Percentiles rank a stretch among this genome's conserved stretches.
Evolutionary conservation across 2,888 invertebrate genomes (phyloP).

Genomic region (Terebella lapidaria): DNA sequence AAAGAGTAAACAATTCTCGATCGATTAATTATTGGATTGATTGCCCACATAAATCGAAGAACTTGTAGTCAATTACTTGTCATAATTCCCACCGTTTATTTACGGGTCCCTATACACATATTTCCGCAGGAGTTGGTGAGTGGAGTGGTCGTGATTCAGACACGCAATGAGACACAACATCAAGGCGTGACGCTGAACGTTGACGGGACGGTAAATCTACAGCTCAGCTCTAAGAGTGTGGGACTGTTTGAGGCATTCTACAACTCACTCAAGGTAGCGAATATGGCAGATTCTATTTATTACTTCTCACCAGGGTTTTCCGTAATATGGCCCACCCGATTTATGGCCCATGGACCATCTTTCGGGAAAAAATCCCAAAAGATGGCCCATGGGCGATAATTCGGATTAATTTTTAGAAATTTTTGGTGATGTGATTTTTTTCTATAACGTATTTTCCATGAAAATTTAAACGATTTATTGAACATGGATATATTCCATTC

Average conservation of each 20-base stretch:
- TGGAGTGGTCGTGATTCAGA: slow-evolving; percentile 75
- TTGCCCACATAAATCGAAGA: neutral
- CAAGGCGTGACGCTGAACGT: slow-evolving; percentile 77
- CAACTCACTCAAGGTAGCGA: slow-evolving; percentile 78
- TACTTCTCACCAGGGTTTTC: too few species aligned
- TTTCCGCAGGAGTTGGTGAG: slow-evolving; percentile 73
- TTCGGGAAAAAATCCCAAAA: too few species aligned
- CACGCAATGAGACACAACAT: slow-evolving; percentile 69
- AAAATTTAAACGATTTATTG: too few species aligned
- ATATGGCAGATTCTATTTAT: too few species aligned
- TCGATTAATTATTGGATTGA: neutral
- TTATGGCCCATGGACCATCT: too few species aligned
- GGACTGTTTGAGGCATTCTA: slow-evolving; percentile 93
- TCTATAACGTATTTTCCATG: too few species aligned
- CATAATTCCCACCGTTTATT: neutral
- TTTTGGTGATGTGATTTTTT: too few species aligned
- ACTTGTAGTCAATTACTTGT: neutral
- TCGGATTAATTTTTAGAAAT: too few species aligned
- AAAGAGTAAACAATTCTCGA: neutral
- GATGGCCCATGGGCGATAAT: too few species aligned
- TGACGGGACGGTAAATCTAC: slow-evolving; percentile 84
- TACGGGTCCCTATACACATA: neutral
- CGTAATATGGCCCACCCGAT: too few species aligned
- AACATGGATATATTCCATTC: too few species aligned
- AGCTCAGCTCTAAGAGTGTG: slow-evolving; percentile 84